phyloP scores from a whole-genome alignment of 2,113 vertebrate species.

The Gymnarchus niloticus region DNA sequence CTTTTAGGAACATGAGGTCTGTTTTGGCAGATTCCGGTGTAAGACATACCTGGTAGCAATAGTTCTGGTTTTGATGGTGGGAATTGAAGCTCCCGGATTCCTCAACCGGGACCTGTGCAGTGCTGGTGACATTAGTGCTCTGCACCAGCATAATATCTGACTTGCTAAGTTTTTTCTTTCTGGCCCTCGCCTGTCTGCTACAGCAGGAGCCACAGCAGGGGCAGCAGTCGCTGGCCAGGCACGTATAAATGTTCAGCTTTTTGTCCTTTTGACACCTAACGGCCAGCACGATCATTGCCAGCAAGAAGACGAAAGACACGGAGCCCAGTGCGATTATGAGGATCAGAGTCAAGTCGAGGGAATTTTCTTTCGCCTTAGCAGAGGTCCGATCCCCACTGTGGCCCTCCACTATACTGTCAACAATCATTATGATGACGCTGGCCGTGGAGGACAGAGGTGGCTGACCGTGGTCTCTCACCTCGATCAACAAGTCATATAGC shows the following conservation, averaged over 20 bases:
- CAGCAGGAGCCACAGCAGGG: slow-evolving; percentile 81
- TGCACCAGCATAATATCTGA: slow-evolving; percentile 97
- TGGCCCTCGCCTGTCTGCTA: slow-evolving; percentile 78
- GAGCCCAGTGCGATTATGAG: slow-evolving; percentile 93
- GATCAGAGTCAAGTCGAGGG: slow-evolving; percentile 87
- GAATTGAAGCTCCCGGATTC: slow-evolving; percentile 83
- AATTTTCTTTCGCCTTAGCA: slow-evolving; percentile 66
- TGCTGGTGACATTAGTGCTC: slow-evolving; percentile 75
- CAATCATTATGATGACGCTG: slow-evolving; percentile 76
- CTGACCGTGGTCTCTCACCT: slow-evolving; percentile 91
- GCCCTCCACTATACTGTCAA: slow-evolving; percentile 76
- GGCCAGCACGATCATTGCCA: slow-evolving; percentile 93
- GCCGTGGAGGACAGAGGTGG: slow-evolving; percentile 89
- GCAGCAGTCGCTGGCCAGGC: slow-evolving; percentile 83
- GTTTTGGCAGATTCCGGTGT: slow-evolving; percentile 97
- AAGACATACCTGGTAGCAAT: slow-evolving; percentile 98
- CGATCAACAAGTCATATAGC: slow-evolving; percentile 83
- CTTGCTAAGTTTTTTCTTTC: slow-evolving; percentile 96
- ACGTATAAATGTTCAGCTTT: slow-evolving; percentile 88
- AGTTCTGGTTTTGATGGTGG: slow-evolving; percentile 91
- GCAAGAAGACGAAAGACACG: slow-evolving; percentile 88
- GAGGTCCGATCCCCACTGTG: slow-evolving; percentile 44
- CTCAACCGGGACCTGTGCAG: slow-evolving; percentile 76
- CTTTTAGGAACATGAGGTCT: slow-evolving; percentile 96
- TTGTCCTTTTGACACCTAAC: slow-evolving; percentile 95